phyloP scores from a whole-genome alignment of 1,140 invertebrate species.

The Lepidotrigona ventralis region DNA sequence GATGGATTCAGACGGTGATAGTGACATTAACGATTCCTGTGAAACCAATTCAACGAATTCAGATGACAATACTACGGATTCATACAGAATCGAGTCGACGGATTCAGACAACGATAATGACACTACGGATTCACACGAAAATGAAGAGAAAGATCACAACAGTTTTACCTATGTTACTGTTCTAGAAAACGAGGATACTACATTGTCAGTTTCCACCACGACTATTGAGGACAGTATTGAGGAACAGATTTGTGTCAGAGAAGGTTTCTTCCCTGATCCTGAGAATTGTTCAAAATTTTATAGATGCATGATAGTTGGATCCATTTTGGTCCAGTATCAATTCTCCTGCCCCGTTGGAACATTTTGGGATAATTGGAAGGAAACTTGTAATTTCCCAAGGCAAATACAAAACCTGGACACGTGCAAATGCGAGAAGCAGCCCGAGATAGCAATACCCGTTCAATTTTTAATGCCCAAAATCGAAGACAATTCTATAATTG shows the following conservation, averaged over 20 bases:
- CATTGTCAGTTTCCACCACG: no score
- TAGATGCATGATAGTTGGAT: slow-evolving; percentile 83
- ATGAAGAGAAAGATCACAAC: no score
- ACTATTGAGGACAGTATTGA: background rate
- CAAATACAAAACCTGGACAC: background rate
- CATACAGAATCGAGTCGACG: no score
- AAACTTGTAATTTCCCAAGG: slow-evolving; percentile 82
- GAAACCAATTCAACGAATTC: no score
- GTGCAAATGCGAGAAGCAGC: background rate
- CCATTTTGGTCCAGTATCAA: slow-evolving; percentile 82
- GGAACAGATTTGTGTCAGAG: background rate
- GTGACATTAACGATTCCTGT: no score
- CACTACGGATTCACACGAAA: no score
- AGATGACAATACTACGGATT: no score
- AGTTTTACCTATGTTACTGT: no score
- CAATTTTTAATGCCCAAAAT: background rate
- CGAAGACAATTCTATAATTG: slow-evolving; percentile 21
- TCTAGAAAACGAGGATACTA: no score
- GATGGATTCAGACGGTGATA: no score
- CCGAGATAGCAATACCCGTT: background rate
- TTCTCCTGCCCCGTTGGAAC: slow-evolving; percentile 84
- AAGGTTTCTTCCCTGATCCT: slow-evolving; percentile 77
- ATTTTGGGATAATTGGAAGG: slow-evolving; percentile 83
- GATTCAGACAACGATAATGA: no score
- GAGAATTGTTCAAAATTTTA: slow-evolving; percentile 87